Evolutionary conservation across 1,140 invertebrate genomes (phyloP), one percentile per base, ranked within the genome.

Genomic region (Galleria mellonella): DNA sequence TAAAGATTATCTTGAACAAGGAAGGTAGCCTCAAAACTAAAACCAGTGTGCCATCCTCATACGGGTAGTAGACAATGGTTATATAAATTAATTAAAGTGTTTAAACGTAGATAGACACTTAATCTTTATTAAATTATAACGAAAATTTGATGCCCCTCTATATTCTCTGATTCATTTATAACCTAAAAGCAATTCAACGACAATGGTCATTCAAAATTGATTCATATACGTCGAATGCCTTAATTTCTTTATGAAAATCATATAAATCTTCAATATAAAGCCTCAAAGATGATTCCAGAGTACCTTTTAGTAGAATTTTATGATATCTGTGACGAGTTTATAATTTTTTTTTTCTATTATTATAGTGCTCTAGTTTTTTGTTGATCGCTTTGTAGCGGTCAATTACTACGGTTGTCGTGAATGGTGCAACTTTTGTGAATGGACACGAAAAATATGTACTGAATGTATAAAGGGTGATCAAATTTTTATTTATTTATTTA

Each of bases 211-310:
- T 44, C 32, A 42, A 14, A 51, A 43, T 50, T 45, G 41, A 55
- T 55, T 47, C 39, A 46, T 51, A 54, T 50, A 56, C 53, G 37
- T 12, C 12, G 13, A 51, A 46, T 42, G 43, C 45, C 54, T 58
- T 57, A 56, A 69, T 66, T 42, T 69, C 69, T 72, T 66, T 69
- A 69, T 72, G 47, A 64, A 72, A 66, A 56, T 61, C 62, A 40
- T 66, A 72, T 72, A 72, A 72, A 72, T 72, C 65, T 69, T 17
- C 31, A 13, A 17, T 32, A 62, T 55, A 59, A 62, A 60, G 32
- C 33, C n/a, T 41, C 42, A 13, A 28, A 28, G 45, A 44, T 47
- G 47, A 52, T 51, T 64, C 44, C 43, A 43, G n/a, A 50, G 51
- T 43, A 51, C 44, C 47, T 51, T 50, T 60, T 51, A 58, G 48